Conservation (phyloP, 2,113 vertebrate species). For the Crotophaga sulcirostris region DNA sequence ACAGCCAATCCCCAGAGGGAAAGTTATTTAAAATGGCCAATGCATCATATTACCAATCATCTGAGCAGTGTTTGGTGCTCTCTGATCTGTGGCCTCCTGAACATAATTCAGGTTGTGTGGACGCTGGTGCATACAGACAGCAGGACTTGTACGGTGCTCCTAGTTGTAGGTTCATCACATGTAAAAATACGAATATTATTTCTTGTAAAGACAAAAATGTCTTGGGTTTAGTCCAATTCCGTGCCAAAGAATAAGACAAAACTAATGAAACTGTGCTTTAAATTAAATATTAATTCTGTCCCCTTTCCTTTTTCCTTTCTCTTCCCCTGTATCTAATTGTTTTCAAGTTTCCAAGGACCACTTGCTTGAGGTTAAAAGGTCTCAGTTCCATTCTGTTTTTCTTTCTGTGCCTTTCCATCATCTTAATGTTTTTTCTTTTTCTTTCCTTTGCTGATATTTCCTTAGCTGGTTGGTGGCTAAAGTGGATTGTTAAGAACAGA, state of each 20-base stretch:
- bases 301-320: neutral
- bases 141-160: neutral
- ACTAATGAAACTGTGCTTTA: neutral
- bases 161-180: neutral
- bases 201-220: neutral
- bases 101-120: neutral
- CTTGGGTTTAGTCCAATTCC: neutral
- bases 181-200: neutral
- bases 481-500: neutral
- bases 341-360: neutral
- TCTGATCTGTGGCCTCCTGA: neutral
- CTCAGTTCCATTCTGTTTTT: neutral
- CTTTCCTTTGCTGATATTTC: neutral
- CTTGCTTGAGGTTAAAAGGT: neutral
- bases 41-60: neutral
- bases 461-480: neutral
- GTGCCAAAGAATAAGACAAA: neutral
- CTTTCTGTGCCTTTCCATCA: neutral
- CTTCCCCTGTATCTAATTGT: neutral
- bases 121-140: neutral
- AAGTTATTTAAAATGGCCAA: constrained; percentile 22
- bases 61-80: neutral
- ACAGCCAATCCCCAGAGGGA: neutral
- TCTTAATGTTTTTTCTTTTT: neutral
- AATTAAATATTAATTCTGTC: neutral